Conservation (phyloP, 2,797 vertebrate species). For the Nothura maculosa region DNA sequence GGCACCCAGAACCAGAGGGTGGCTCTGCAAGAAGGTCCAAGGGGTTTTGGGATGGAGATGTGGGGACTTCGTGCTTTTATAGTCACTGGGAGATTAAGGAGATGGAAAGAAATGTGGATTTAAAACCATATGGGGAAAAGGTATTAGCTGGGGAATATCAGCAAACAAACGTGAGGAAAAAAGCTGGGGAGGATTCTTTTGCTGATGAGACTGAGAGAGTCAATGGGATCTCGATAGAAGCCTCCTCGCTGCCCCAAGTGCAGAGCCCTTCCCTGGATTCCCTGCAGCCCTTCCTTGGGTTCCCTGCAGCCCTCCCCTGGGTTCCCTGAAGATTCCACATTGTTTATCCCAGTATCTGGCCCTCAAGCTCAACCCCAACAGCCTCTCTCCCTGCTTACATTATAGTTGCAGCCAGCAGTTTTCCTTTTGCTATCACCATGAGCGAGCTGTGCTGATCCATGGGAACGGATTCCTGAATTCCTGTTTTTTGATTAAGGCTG, state of each 20-base stretch:
- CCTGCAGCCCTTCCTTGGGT: background rate
- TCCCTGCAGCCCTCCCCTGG: background rate
- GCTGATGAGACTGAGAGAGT: no score
- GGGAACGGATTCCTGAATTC: background rate
- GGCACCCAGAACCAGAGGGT: background rate
- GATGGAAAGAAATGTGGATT: background rate
- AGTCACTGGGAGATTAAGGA: background rate
- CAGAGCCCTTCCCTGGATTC: background rate
- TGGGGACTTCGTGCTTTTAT: background rate
- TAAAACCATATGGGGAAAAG: background rate
- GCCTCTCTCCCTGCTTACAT: background rate
- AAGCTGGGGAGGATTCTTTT: no score
- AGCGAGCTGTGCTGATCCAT: background rate
- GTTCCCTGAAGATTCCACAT: background rate
- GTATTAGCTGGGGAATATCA: background rate
- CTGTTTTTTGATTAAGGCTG: background rate
- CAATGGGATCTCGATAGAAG: background rate
- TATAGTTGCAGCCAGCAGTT: background rate
- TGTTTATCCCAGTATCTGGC: background rate
- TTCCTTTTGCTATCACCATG: background rate
- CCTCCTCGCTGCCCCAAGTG: background rate
- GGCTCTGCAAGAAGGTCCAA: background rate
- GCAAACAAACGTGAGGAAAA: background rate
- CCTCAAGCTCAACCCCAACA: background rate
- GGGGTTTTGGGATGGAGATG: no score